phyloP scores from a whole-genome alignment of 2,113 vertebrate genomes.

The Chunga burmeisteri region DNA sequence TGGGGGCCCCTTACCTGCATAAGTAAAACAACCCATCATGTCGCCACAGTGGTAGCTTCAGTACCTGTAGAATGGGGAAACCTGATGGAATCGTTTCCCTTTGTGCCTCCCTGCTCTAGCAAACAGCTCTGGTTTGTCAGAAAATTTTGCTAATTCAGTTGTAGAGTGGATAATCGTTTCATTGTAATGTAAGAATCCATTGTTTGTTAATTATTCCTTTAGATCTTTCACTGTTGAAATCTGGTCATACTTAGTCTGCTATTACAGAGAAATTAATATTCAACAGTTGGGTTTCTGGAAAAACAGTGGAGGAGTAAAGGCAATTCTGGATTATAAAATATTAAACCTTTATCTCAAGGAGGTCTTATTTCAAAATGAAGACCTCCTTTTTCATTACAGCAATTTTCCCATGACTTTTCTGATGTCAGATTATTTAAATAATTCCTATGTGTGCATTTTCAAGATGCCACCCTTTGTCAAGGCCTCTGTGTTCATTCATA shows the following conservation, averaged over 20 bases:
- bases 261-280: conserved; percentile 36
- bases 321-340: not conserved
- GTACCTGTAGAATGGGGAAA: not conserved
- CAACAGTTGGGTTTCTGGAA: not conserved
- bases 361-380: not conserved
- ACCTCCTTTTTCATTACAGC: not conserved
- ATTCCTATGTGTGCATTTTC: not conserved
- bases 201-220: conserved; percentile 55
- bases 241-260: conserved; percentile 38
- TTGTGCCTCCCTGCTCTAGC: not conserved
- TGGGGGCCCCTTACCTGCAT: not conserved
- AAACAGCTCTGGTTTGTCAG: not conserved
- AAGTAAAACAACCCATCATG: not conserved
- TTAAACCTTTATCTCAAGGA: conserved; percentile 16
- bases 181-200: conserved; percentile 23
- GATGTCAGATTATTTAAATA: not conserved
- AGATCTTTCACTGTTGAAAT: conserved; percentile 44
- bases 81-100: not conserved
- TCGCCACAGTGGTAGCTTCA: not conserved
- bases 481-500: not conserved
- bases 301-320: not conserved
- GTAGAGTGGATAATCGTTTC: conserved; percentile 2
- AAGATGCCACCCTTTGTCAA: not conserved
- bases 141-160: not conserved
- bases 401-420: not conserved